Evolutionary conservation across 1,140 invertebrate genomes (phyloP), one percentile per base, ranked within the genome.

Genomic region (Phenacoccus solenopsis): DNA sequence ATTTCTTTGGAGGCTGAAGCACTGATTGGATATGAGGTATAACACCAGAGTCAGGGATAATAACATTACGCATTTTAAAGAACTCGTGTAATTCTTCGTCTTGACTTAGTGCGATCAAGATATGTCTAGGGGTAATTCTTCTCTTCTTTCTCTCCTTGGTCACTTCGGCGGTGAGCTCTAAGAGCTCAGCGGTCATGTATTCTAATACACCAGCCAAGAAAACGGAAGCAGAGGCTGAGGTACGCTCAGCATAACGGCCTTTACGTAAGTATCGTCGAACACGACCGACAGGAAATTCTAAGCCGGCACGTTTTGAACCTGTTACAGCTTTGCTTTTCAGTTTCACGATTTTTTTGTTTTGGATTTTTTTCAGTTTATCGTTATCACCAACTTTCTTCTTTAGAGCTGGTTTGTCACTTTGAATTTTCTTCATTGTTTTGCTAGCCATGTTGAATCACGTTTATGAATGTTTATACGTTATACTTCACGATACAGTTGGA

Each of bases 11-110:
- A 57, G 92, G 75, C 9, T 92, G 78, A 25, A 87, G 78, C 28
- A 87, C 84, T 0, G 87, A 83, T 72, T 90, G 86, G 64, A 93
- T 91, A 73, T 87, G 85, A 1, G 90, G 91, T 49, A 93, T 74
- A 0, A 93, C 91, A 73, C 91, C 91, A 72, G 89, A 90, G 76
- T 91, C 85, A 13, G 90, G 87, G 73, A 94, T 92, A 2, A 89
- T 92, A 0, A 92, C 90, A 61, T 89, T 87, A 56, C 85, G 83
- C 16, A 94, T 77, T n/a, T n/a, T n/a, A n/a, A 38, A 82, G 84
- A 67, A 25, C 84, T 82, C 13, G 77, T 89, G 88, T 73, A 91
- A 78, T 75, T 91, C 90, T 76, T 90, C 88, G 79, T 92, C 90
- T 80, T 90, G 90, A 1, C 87, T 80, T 68, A 91, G 85, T 25